phyloP scores from a whole-genome alignment of 1,140 invertebrate genomes.

The Cephus cinctus region DNA sequence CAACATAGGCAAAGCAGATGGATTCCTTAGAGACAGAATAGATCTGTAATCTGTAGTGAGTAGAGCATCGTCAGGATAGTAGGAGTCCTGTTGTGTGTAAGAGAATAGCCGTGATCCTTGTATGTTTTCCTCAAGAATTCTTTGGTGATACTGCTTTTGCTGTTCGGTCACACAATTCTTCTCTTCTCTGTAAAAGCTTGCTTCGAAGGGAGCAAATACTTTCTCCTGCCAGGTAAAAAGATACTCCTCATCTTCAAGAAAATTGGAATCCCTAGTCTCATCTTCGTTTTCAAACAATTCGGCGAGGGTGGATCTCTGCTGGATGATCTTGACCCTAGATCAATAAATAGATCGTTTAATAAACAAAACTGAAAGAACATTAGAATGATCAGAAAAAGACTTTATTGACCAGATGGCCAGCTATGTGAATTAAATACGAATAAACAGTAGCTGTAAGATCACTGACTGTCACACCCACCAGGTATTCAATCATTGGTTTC shows the following conservation, averaged over 20 bases:
- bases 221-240: conserved; percentile 53
- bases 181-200: conserved; percentile 43
- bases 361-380: background rate
- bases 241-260: conserved; percentile 41
- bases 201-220: conserved; percentile 44
- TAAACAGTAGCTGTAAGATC: too few species aligned
- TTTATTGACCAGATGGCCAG: conserved; percentile 8
- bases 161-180: conserved; percentile 44
- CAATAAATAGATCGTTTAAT: background rate
- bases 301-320: conserved; percentile 46
- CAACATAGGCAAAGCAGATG: conserved; percentile 24
- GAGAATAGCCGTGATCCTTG: conserved; percentile 39
- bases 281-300: conserved; percentile 46
- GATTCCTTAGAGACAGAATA: conserved; percentile 23
- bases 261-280: conserved; percentile 45
- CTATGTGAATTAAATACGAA: background rate
- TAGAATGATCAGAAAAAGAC: background rate
- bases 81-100: conserved; percentile 44
- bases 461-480: too few species aligned
- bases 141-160: conserved; percentile 43
- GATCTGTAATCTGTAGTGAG: conserved; percentile 29
- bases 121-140: conserved; percentile 22
- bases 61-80: conserved; percentile 29
- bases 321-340: conserved; percentile 48
- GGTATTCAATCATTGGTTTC: too few species aligned